phyloP scores from a whole-genome alignment of 2,113 vertebrate genomes.

The Nothoprocta perdicaria region DNA sequence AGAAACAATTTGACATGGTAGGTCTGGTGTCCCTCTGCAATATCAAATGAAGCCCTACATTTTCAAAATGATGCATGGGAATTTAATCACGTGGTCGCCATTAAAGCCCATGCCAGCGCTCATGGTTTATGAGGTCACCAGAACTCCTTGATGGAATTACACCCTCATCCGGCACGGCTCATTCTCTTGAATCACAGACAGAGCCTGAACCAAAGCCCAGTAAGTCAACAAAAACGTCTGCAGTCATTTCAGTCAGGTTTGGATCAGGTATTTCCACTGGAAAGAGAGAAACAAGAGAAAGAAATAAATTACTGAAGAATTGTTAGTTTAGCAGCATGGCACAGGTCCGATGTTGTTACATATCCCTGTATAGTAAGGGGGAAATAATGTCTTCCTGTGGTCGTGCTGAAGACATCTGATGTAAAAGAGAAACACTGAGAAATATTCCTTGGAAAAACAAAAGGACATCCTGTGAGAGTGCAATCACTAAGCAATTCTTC shows the following conservation, averaged over 20 bases:
- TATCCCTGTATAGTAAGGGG: not conserved
- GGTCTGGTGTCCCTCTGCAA: conserved; percentile 65
- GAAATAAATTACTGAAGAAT: conserved; percentile 47
- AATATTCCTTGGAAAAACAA: conserved; percentile 69
- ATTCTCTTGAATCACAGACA: conserved; percentile 35
- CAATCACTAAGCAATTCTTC: conserved; percentile 32
- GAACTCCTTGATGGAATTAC: conserved; percentile 70
- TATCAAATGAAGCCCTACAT: conserved; percentile 66
- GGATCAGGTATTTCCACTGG: conserved; percentile 23
- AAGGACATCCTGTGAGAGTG: conserved; percentile 63
- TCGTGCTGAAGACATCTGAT: conserved; percentile 44
- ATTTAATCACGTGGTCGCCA: conserved; percentile 57
- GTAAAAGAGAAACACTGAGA: conserved; percentile 55
- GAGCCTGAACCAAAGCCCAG: conserved; percentile 10
- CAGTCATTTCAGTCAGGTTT: conserved; percentile 10
- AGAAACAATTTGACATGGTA: conserved; percentile 69
- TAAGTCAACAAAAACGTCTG: conserved; percentile 30
- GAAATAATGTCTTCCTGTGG: conserved; percentile 68
- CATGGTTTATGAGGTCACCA: conserved; percentile 72
- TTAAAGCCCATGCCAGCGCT: conserved; percentile 68
- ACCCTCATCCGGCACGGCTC: not conserved
- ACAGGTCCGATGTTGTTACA: not conserved
- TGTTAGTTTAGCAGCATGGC: conserved; percentile 24
- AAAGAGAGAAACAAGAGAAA: conserved; percentile 17
- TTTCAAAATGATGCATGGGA: conserved; percentile 66